Percentiles rank a stretch among this genome's conserved stretches.
These are phyloP conservation scores for Lochmaea capreae DNA, from an alignment of 2,888 invertebrate species.

Conservation along the genomic window DNA sequence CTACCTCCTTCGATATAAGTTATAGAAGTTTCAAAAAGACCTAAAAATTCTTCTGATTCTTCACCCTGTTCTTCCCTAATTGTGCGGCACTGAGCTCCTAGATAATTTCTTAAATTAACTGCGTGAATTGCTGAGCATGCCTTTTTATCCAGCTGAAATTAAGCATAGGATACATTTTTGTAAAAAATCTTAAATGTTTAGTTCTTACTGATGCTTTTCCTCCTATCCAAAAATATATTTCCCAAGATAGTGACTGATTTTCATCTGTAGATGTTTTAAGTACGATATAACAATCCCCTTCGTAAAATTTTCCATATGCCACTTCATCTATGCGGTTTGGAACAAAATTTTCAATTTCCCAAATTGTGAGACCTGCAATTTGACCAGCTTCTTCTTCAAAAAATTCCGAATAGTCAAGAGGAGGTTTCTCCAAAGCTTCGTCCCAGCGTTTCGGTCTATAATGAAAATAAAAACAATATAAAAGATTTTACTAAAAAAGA, in stretches of 20 bases:
- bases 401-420: conserved; percentile 96
- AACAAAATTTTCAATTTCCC: conserved; percentile 99
- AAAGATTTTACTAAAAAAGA: neutral
- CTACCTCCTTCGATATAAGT: conserved; percentile 98
- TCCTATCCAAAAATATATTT: conserved; percentile 99
- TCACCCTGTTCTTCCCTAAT: conserved; percentile 97
- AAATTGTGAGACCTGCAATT: conserved; percentile 89
- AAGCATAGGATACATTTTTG: too few species aligned
- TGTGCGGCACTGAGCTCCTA: conserved; percentile 94
- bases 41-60: conserved; percentile 95
- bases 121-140: conserved; percentile 99
- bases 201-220: conserved; percentile 86
- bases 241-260: conserved; percentile 87
- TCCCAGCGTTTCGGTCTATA: conserved; percentile 94
- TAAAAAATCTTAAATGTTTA: too few species aligned
- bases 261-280: conserved; percentile 89
- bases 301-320: conserved; percentile 97
- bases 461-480: conserved; percentile 15
- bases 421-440: conserved; percentile 93
- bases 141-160: conserved; percentile 85
- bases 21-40: conserved; percentile 89
- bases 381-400: conserved; percentile 97
- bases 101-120: conserved; percentile 94
- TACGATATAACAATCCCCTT: conserved; percentile 98
- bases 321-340: conserved; percentile 95